Conservation (phyloP, 2,888 invertebrate species). For the Acanthosoma haemorrhoidale region DNA sequence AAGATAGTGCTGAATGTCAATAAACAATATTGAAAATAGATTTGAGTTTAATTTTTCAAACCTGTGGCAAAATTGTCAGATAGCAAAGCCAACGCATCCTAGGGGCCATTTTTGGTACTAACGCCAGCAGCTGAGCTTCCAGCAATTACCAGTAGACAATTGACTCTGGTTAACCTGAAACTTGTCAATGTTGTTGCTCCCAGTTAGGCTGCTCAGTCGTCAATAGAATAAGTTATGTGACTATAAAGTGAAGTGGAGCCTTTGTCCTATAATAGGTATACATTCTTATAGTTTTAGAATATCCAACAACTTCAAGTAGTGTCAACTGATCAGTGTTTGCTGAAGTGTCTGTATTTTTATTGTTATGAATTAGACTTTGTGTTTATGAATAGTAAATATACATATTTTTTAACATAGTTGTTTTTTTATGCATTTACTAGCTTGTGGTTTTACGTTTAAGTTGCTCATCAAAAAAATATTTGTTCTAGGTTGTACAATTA, state of each 20-base stretch:
- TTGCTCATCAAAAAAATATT: conserved; percentile 2
- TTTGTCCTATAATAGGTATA: neutral
- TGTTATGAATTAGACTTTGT: neutral
- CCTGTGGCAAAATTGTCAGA: neutral
- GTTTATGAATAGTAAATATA: too few relatives aligned
- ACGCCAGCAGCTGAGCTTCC: neutral
- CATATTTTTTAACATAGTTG: too few relatives aligned
- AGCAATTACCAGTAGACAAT: too few relatives aligned
- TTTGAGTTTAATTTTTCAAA: neutral
- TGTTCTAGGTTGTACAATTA: neutral
- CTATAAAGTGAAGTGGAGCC: neutral
- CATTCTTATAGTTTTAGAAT: neutral
- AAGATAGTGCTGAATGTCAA: too few relatives aligned
- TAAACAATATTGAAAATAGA: too few relatives aligned
- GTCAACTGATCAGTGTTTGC: neutral
- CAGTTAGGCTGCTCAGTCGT: too few relatives aligned
- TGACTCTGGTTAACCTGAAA: neutral
- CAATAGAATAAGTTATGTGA: too few relatives aligned
- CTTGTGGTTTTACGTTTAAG: too few relatives aligned
- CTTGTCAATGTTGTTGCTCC: too few relatives aligned
- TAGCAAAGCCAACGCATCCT: neutral
- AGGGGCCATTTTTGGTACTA: neutral
- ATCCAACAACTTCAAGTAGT: neutral
- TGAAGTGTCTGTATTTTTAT: neutral
- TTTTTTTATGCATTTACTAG: too few relatives aligned